Conservation (phyloP, 2,113 vertebrate species). For the Chlamydotis undulata region DNA sequence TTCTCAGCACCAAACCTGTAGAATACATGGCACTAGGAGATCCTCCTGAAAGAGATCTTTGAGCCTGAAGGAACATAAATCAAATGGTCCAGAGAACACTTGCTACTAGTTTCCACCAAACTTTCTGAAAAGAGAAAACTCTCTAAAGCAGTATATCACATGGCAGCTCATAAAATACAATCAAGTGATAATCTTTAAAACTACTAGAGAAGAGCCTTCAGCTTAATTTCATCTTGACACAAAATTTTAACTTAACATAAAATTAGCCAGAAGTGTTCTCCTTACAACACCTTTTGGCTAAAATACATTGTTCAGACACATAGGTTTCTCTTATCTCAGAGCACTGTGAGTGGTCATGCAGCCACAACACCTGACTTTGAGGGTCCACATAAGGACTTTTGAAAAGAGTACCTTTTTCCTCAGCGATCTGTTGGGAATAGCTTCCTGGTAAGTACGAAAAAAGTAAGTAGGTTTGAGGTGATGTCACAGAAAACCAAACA, state of each 20-base stretch:
- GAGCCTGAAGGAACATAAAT: background rate
- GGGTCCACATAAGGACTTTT: background rate
- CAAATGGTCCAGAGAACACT: background rate
- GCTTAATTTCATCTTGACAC: background rate
- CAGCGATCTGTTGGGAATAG: background rate
- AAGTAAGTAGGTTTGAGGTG: background rate
- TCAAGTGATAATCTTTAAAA: background rate
- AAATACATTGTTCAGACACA: background rate
- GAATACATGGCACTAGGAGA: background rate
- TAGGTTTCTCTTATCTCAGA: background rate
- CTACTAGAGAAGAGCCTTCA: background rate
- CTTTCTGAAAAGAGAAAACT: background rate
- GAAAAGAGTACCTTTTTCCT: background rate
- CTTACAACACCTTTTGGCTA: background rate
- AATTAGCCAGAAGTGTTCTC: background rate
- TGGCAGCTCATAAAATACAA: background rate
- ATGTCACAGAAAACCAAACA: background rate
- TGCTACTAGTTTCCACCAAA: background rate
- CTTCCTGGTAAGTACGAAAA: background rate
- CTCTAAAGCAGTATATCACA: background rate
- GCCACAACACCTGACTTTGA: background rate
- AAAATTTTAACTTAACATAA: background rate
- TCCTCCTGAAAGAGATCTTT: background rate
- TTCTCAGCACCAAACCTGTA: background rate
- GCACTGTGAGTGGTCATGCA: background rate